Evolutionary conservation across 1,140 invertebrate species (phyloP).

Genomic region (Drosophila albomicans): DNA sequence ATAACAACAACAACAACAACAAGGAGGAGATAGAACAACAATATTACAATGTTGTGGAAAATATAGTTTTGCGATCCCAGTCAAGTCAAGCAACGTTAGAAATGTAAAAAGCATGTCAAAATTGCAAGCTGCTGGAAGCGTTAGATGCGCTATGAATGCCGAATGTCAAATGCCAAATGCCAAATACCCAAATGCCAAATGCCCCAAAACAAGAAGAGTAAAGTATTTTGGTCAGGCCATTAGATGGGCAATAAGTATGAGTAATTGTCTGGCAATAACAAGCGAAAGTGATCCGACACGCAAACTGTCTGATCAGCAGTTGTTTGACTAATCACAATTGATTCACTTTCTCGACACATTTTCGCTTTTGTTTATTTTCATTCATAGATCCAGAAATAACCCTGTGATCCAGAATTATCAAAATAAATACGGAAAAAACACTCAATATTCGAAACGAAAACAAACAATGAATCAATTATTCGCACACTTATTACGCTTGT

Average conservation of each 20-base stretch:
- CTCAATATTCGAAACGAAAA: slow-evolving; percentile 27
- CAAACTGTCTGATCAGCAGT: slow-evolving; percentile 10
- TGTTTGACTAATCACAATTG: slow-evolving; percentile 12
- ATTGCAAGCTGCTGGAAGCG: slow-evolving; percentile 58
- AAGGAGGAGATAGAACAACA: slow-evolving; percentile 8
- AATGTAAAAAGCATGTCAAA: slow-evolving; percentile 81
- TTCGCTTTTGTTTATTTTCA: neutral
- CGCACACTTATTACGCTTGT: slow-evolving; percentile 9
- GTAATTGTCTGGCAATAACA: neutral
- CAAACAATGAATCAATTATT: slow-evolving; percentile 33
- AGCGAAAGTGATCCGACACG: slow-evolving; percentile 1
- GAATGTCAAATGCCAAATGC: slow-evolving; percentile 55
- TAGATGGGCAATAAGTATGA: neutral
- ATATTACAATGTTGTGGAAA: slow-evolving; percentile 31
- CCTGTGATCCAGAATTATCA: slow-evolving; percentile 7
- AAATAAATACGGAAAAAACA: slow-evolving; percentile 16
- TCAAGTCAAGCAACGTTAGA: slow-evolving; percentile 43
- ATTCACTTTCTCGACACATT: neutral
- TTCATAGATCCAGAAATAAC: neutral
- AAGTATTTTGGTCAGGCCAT: slow-evolving; percentile 1
- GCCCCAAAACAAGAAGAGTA: slow-evolving; percentile 3
- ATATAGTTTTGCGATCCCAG: slow-evolving; percentile 49
- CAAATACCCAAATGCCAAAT: slow-evolving; percentile 17
- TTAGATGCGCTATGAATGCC: slow-evolving; percentile 72
- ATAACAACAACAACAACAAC: slow-evolving; percentile 6